Percentiles rank a stretch among this genome's conserved stretches.
Evolutionary conservation across 2,113 vertebrate species (phyloP).

Genomic region (Callaeas wilsoni): DNA sequence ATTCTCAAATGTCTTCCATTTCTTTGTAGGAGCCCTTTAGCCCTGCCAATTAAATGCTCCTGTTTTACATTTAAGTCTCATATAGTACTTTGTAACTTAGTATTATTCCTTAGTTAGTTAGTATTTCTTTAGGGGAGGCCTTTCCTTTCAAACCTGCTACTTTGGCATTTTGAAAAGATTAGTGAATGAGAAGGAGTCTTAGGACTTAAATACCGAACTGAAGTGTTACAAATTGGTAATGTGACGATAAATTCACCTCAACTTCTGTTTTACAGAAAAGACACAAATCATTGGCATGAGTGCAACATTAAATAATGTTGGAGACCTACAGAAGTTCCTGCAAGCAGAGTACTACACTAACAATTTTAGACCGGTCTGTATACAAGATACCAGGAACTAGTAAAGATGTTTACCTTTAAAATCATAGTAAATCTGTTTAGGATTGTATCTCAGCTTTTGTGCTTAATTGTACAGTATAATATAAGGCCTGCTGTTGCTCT

Average conservation of each 20-base stretch:
- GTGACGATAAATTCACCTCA: not conserved
- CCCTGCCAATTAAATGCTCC: not conserved
- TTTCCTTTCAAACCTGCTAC: not conserved
- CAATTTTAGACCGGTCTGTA: conserved; percentile 89
- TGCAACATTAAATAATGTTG: conserved; percentile 89
- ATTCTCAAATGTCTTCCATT: not conserved
- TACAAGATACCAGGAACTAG: not conserved
- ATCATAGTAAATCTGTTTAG: not conserved
- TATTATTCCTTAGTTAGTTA: not conserved
- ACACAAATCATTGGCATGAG: conserved; percentile 97
- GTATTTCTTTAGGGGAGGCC: rapidly evolving
- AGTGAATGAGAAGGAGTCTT: not conserved
- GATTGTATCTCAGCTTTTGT: not conserved
- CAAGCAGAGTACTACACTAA: conserved; percentile 87
- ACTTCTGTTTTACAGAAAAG: conserved; percentile 66
- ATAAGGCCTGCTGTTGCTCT: not conserved
- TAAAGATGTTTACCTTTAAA: not conserved
- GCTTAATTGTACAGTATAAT: not conserved
- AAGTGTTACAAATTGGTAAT: not conserved
- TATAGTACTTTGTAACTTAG: not conserved
- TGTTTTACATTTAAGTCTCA: not conserved
- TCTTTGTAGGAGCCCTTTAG: not conserved
- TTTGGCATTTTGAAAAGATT: not conserved
- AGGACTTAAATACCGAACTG: not conserved
- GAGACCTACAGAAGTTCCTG: conserved; percentile 89